Evolutionary conservation across 1,140 invertebrate species (phyloP), one percentile per base, ranked within the genome.

Genomic region (Drosophila eugracilis): DNA sequence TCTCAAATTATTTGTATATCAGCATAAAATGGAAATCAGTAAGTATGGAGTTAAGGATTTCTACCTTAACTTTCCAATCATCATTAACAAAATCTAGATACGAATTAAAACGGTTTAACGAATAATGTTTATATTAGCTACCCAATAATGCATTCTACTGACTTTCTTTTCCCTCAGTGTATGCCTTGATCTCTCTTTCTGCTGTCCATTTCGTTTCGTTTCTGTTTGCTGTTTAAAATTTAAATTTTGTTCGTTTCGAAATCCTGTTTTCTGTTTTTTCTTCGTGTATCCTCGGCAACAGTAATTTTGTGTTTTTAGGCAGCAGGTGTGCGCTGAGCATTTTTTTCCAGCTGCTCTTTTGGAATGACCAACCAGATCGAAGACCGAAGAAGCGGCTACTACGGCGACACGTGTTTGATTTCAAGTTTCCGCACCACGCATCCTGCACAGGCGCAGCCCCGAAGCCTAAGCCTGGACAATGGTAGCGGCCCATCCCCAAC

Each of bases 321-420:
- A 77, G 83, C 83, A 86, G 83, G 83, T 86, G 81, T 73, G 67
- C 66, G 45, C 36, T 19, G n/a, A 58, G 37, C 24, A 54, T 28
- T 54, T 32, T 45, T 45, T 83, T 83, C 49, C 80, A 85, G 80
- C 80, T 84, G 80, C 75, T 41, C 32, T 30, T 58, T 30, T 58
- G 21, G 9, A 36, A 37, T 78, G 84, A 88, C 84, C 83, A 88
- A 83, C 78, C 83, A 78, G 78, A 88, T 59, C 77, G 57, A 41
- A 78, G 78, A 88, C 55, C 77, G 57, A 41, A 78, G 83, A 54
- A 69, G 48, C 52, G 48, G 19, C 52, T 36, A 54, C 39, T 57
- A 36, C 19, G 49, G 24, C 76, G 80, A 85, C 83, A 88, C 83
- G 83, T 88, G 83, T 88, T 88, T 88, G 83, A 88, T 88, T 88